Evolutionary conservation across 2,797 vertebrate genomes (phyloP).

Genomic region (Danio choprae): DNA sequence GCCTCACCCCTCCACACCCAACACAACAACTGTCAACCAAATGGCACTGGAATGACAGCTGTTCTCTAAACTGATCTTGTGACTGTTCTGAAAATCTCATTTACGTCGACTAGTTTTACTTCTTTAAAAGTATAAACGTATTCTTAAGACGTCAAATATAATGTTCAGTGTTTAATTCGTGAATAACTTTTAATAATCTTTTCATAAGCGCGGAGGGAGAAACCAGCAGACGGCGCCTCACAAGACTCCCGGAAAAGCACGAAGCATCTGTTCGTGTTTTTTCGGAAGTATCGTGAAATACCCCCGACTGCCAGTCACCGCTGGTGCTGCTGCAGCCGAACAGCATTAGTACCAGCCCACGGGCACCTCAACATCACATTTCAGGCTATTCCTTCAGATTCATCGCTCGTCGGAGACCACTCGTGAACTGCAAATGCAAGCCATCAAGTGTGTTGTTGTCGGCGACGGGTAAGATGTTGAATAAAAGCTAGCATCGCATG

Average conservation of each 20-base stretch:
- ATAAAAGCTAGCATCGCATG: neutral
- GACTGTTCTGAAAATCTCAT: neutral
- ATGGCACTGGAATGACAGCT: neutral
- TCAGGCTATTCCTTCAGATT: constrained; percentile 41
- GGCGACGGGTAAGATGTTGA: constrained; percentile 83
- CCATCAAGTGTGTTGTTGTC: constrained; percentile 89
- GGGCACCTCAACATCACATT: constrained; percentile 35
- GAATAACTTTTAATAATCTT: neutral
- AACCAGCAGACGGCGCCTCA: neutral
- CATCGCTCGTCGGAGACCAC: constrained; percentile 59
- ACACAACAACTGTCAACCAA: constrained; percentile 12
- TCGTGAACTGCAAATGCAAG: constrained; percentile 80
- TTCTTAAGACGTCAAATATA: too few species aligned
- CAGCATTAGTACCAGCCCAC: constrained; percentile 39
- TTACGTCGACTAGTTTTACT: neutral
- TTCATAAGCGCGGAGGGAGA: neutral
- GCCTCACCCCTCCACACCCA: constrained; percentile 6
- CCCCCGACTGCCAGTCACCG: neutral
- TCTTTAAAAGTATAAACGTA: neutral
- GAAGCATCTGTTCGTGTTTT: constrained; percentile 5
- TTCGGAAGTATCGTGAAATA: constrained; percentile 3
- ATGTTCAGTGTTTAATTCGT: neutral
- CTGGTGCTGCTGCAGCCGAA: constrained; percentile 48
- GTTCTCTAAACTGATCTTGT: neutral
- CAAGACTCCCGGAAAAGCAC: constrained; percentile 3